A percentile compares a stretch with the other conserved stretches of the same genome.
Evolutionary conservation across 2,888 invertebrate genomes (phyloP).

Genomic region (Fragum fragum): DNA sequence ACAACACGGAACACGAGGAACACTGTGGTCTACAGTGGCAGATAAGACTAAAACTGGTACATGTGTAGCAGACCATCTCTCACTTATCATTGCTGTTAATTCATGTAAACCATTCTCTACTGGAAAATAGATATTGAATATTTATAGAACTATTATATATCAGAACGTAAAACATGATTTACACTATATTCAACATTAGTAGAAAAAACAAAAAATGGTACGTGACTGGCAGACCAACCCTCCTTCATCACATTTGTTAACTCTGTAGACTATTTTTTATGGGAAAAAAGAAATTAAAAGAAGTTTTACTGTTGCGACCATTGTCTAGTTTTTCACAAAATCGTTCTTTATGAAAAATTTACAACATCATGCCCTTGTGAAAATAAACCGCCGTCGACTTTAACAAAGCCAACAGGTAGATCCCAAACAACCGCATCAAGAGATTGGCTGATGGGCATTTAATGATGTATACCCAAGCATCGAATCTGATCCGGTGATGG

Average conservation of each 20-base stretch:
- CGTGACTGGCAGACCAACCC: conserved; percentile 80
- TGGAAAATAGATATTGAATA: too few species aligned
- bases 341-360: too few species aligned
- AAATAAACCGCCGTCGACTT: too few species aligned
- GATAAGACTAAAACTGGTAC: conserved; percentile 83
- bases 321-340: too few species aligned
- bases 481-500: too few species aligned
- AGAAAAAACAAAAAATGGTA: conserved; percentile 83
- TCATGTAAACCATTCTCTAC: conserved; percentile 67
- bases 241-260: conserved; percentile 82
- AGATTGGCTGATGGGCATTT: too few species aligned
- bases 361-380: too few species aligned
- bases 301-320: too few species aligned
- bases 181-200: conserved; percentile 68
- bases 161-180: conserved; percentile 75
- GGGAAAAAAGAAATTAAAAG: conserved; percentile 31
- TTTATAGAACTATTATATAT: too few species aligned
- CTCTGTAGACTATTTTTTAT: conserved; percentile 65
- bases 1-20: conserved; percentile 75
- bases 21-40: conserved; percentile 68
- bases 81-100: conserved; percentile 81
- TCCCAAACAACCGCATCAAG: too few species aligned
- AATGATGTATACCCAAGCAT: too few species aligned
- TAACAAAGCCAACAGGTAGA: too few species aligned
- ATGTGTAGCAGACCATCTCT: conserved; percentile 81